Evolutionary conservation across 2,888 invertebrate species (phyloP).

Genomic region (Gerris lacustris): DNA sequence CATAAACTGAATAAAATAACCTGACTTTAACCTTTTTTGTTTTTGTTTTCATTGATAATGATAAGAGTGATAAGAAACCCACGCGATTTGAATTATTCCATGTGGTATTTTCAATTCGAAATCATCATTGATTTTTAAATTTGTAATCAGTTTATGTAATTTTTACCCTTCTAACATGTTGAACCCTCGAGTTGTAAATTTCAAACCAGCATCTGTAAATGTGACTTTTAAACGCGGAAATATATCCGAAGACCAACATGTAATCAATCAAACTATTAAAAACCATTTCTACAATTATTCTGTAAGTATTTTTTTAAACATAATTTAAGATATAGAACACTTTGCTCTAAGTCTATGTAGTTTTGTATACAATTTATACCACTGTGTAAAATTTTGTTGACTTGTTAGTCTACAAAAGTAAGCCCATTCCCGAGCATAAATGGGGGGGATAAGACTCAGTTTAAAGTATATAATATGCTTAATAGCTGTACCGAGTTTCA

Average conservation of each 20-base stretch:
- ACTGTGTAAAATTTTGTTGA: too few species aligned
- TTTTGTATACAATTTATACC: too few species aligned
- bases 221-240: neutral
- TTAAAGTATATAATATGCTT: neutral
- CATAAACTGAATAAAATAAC: too few species aligned
- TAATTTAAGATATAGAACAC: neutral
- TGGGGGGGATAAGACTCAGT: neutral
- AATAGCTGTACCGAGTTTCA: neutral
- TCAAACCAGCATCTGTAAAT: neutral
- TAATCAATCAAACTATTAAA: neutral
- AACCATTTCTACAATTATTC: neutral
- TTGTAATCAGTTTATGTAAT: too few species aligned
- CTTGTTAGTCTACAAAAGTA: too few species aligned
- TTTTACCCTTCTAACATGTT: neutral
- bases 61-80: too few species aligned
- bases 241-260: neutral
- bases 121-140: too few species aligned
- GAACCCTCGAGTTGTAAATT: neutral
- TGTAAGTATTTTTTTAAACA: neutral
- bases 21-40: too few species aligned
- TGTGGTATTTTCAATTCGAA: too few species aligned
- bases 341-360: too few species aligned
- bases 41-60: too few species aligned
- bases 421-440: neutral
- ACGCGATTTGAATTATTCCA: too few species aligned